These are phyloP conservation scores for Microctonus aethiopoides DNA, from an alignment of 2,888 invertebrate genomes.

Conservation along the genomic window DNA sequence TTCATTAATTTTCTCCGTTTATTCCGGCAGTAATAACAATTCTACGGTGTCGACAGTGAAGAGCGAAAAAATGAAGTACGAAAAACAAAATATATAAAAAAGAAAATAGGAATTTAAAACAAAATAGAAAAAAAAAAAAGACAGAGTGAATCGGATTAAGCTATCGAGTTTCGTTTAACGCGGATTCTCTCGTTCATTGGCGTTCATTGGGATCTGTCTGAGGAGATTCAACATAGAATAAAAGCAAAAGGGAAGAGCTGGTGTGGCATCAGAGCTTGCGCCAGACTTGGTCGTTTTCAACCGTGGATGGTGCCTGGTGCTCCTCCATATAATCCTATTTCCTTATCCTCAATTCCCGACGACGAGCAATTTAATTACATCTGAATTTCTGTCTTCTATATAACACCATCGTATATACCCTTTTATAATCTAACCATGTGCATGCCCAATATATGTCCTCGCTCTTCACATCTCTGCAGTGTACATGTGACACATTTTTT, in stretches of 20 bases:
- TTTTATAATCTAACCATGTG: background rate
- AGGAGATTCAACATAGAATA: constrained; percentile 4
- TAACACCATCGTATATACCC: background rate
- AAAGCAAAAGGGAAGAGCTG: background rate
- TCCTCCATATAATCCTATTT: constrained; percentile 27
- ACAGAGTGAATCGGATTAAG: constrained; percentile 24
- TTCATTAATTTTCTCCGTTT: background rate
- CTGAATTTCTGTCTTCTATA: constrained; percentile 3
- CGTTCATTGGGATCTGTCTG: constrained; percentile 28
- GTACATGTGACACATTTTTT: background rate
- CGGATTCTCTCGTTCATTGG: constrained; percentile 19
- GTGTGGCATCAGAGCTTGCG: background rate
- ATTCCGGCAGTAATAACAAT: constrained; percentile 12
- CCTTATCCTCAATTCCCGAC: constrained; percentile 26
- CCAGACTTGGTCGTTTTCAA: constrained; percentile 25
- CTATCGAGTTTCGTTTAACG: constrained; percentile 31
- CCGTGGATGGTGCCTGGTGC: background rate
- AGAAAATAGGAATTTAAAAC: constrained; percentile 26
- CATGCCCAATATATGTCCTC: background rate
- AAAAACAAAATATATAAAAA: constrained; percentile 4
- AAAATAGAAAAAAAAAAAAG: constrained; percentile 19
- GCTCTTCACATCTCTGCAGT: background rate
- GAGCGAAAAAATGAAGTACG: background rate
- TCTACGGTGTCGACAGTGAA: background rate
- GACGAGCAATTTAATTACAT: constrained; percentile 20